These are phyloP conservation scores for Diphyllodes magnificus DNA, from an alignment of 2,113 vertebrate species.

Conservation along the genomic window DNA sequence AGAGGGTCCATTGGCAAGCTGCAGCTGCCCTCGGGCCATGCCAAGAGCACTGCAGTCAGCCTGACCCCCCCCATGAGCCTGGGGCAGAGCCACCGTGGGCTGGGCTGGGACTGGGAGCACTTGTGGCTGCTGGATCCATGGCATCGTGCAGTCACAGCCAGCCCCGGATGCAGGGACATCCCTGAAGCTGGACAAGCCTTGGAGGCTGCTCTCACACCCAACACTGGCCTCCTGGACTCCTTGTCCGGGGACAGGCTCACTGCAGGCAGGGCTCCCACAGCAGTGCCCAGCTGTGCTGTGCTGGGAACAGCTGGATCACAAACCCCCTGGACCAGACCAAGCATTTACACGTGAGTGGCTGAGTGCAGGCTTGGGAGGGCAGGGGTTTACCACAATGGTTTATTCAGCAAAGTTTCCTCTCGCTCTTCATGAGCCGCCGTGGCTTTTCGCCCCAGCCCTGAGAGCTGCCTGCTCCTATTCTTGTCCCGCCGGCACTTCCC, in stretches of 20 bases:
- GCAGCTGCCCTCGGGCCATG: not conserved
- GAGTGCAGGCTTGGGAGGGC: not conserved
- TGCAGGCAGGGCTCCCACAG: not conserved
- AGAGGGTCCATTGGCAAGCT: not conserved
- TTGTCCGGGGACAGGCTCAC: not conserved
- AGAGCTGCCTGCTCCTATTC: conserved; percentile 8
- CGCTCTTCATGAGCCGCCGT: rapidly evolving
- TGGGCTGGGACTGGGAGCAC: not conserved
- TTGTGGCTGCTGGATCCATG: rapidly evolving
- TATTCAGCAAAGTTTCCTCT: conserved; percentile 37
- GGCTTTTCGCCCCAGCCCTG: not conserved
- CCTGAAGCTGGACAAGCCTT: not conserved
- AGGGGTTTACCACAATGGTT: not conserved
- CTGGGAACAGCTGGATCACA: not conserved
- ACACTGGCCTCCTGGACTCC: not conserved
- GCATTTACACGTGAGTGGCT: rapidly evolving
- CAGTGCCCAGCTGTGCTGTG: rapidly evolving
- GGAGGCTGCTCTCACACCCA: not conserved
- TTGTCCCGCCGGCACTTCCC: not conserved
- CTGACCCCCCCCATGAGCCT: not conserved
- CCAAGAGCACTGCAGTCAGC: not conserved
- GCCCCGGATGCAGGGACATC: rapidly evolving
- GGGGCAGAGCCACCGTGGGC: rapidly evolving
- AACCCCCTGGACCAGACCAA: not conserved
- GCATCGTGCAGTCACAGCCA: rapidly evolving